Evolutionary conservation across 2,113 vertebrate genomes (phyloP).

Genomic region (Brienomyrus longianalis): DNA sequence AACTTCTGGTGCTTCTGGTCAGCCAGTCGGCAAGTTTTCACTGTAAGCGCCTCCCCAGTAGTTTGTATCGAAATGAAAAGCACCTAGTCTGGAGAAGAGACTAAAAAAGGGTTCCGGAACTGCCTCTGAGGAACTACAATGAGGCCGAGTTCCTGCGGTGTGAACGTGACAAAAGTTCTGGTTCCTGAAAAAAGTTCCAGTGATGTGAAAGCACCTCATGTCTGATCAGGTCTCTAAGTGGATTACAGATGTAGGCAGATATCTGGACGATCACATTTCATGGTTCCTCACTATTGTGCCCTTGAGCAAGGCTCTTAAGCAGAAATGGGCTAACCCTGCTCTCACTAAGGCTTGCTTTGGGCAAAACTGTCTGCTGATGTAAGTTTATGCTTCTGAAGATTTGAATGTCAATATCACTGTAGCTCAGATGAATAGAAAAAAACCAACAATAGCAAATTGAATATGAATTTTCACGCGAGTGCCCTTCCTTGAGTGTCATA

Average conservation of each 20-base stretch:
- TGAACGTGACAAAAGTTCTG: neutral
- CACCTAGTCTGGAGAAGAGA: neutral
- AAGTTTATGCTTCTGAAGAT: neutral
- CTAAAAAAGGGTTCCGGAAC: neutral
- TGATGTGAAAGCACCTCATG: neutral
- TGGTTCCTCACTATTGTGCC: neutral
- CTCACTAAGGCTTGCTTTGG: neutral
- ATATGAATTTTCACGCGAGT: neutral
- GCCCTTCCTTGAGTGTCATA: neutral
- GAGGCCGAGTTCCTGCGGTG: neutral
- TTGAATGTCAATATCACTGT: neutral
- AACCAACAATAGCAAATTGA: neutral
- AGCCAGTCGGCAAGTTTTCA: neutral
- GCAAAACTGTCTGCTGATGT: neutral
- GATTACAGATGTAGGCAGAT: neutral
- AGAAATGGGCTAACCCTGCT: neutral
- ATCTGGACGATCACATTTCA: neutral
- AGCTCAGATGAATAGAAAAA: neutral
- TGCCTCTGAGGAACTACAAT: neutral
- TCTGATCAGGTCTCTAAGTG: neutral
- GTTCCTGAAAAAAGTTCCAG: neutral
- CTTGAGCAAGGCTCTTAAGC: neutral
- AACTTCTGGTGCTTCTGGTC: neutral
- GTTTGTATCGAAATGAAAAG: neutral
- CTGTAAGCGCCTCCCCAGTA: neutral